Base-by-base conservation (phyloP, 2,888 invertebrate species). In the Monochamus alternatus region DNA sequence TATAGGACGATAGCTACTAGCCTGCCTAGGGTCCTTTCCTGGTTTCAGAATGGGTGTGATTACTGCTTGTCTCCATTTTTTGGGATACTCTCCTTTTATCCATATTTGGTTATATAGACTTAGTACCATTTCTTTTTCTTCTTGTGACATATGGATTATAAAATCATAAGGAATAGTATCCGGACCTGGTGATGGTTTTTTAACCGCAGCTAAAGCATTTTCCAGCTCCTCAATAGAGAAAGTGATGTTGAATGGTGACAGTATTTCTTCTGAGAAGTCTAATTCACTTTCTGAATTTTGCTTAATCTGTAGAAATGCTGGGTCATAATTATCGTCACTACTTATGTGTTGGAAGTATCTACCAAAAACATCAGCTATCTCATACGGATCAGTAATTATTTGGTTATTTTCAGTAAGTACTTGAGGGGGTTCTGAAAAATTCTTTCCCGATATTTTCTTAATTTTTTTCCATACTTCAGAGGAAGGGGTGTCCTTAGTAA, bases 191-290 rank as follows among this genome's bases (percentile, higher is more conserved):
- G 51, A 51, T 2, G 51, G 3, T 8, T 51, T 51, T 51, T 10
- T 51, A 1, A 9, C n/a, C 3, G 7, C 83, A 14, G 22, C 4
- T 14, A 59, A n/a, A 30, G 59, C 59, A 22, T 22, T 22, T 22
- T 59, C 59, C 4, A 59, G 9, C 14, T 59, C 59, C 4, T 4
- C 5, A 4, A 59, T 59, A 8, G 22, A 4, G 14, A 59, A 59
- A 59, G 30, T n/a, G 10, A 1, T 22, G 9, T 59, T 59, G 22
- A 14, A 59, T 5, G 5, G 9, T 4, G 59, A 59, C 10, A n/a
- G 8, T 4, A 22, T 59, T 8, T 59, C 4, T 5, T 22, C 14
- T 5, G 14, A 14, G 14, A 59, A 59, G 30, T 22, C 9, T 30
- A 22, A 5, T 30, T 14, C n/a, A 5, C 4, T 30, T 30, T 59